Percentiles rank a stretch among this genome's conserved stretches.
These are phyloP conservation scores for Callyntrura guangdongensis DNA, from an alignment of 2,888 invertebrate species.

Conservation along the genomic window DNA sequence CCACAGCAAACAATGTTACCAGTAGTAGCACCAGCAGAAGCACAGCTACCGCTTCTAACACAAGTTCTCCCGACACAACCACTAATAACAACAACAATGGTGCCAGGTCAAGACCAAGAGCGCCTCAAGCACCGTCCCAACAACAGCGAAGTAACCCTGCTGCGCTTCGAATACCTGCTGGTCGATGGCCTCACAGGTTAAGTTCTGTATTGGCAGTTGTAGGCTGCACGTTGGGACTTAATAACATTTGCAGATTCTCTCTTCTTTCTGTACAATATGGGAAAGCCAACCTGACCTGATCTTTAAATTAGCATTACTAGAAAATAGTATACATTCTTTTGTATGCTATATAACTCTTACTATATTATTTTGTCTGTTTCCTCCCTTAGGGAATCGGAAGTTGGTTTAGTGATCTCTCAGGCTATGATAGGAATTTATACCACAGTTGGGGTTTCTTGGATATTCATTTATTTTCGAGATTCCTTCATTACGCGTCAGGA, in stretches of 20 bases:
- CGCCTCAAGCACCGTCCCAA: conserved; percentile 54
- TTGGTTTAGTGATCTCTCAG: conserved; percentile 92
- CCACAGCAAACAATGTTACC: neutral
- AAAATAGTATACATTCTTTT: no score
- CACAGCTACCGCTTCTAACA: conserved; percentile 24
- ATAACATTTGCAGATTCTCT: conserved; percentile 95
- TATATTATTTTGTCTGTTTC: neutral
- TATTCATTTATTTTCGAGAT: conserved; percentile 94
- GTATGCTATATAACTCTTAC: neutral
- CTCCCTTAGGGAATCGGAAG: conserved; percentile 90
- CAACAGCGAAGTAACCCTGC: conserved; percentile 32
- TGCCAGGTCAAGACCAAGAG: conserved; percentile 44
- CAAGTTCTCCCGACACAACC: conserved; percentile 23
- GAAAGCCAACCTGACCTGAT: conserved; percentile 91
- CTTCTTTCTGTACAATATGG: conserved; percentile 95
- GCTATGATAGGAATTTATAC: conserved; percentile 94
- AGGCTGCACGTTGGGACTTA: conserved; percentile 94
- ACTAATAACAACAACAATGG: conserved; percentile 26
- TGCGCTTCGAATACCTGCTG: conserved; percentile 78
- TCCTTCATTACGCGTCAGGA: conserved; percentile 92
- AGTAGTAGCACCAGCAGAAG: conserved; percentile 6
- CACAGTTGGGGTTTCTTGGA: conserved; percentile 95
- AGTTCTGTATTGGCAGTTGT: conserved; percentile 94
- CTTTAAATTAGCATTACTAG: conserved; percentile 88
- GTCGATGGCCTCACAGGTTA: conserved; percentile 86